Conservation (phyloP, 2,888 invertebrate species). For the Chelonus formosanus region DNA sequence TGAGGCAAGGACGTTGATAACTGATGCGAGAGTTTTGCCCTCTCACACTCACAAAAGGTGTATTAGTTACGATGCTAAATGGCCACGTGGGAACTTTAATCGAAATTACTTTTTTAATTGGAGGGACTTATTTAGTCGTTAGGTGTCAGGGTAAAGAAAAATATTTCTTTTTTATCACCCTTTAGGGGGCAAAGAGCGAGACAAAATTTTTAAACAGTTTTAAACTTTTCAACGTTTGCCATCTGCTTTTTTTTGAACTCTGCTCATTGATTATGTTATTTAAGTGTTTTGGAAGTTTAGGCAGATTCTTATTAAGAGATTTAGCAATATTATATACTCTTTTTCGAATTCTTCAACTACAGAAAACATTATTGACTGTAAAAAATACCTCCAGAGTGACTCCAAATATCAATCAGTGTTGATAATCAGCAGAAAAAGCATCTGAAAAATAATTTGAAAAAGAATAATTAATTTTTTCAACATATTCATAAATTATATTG, state of each 20-base stretch:
- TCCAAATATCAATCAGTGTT: too few relatives aligned
- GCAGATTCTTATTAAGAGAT: too few relatives aligned
- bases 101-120: conserved; percentile 65
- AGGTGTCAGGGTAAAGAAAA: conserved; percentile 41
- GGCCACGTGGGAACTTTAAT: conserved; percentile 59
- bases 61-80: conserved; percentile 51
- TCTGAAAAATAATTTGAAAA: too few relatives aligned
- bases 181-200: conserved; percentile 7
- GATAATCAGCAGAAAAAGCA: too few relatives aligned
- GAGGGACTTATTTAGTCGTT: conserved; percentile 62
- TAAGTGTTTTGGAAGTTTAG: too few relatives aligned
- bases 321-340: too few relatives aligned
- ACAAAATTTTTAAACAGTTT: conserved; percentile 7
- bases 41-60: conserved; percentile 34
- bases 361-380: too few relatives aligned
- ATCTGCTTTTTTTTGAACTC: conserved; percentile 40
- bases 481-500: too few relatives aligned
- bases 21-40: conserved; percentile 36
- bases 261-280: too few relatives aligned
- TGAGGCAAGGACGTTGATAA: conserved; percentile 46
- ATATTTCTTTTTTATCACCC: conserved; percentile 6
- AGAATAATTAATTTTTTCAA: too few relatives aligned
- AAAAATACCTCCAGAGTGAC: too few relatives aligned
- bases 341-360: too few relatives aligned
- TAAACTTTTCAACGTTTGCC: conserved; percentile 37